Conservation (phyloP, 2,888 invertebrate genomes). For the Patella caerulea region DNA sequence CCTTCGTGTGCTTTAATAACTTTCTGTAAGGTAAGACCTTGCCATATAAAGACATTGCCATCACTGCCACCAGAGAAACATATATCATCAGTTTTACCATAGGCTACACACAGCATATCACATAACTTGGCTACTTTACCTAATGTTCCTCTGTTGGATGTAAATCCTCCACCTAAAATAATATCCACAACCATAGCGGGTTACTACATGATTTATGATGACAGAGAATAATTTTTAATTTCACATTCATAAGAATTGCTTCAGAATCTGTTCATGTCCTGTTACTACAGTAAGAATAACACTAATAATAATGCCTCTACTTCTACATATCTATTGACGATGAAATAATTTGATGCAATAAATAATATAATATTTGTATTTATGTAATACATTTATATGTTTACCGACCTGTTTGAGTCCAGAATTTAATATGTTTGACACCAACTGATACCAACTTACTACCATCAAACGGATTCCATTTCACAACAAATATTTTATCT, state of each 20-base stretch:
- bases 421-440: conserved; percentile 73
- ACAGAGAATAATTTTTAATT: no score
- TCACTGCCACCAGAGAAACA: conserved; percentile 71
- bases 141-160: conserved; percentile 70
- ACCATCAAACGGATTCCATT: conserved; percentile 71
- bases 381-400: no score
- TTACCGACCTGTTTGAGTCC: conserved; percentile 70
- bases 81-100: conserved; percentile 65
- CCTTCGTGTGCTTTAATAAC: conserved; percentile 72
- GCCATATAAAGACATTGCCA: conserved; percentile 71
- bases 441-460: conserved; percentile 71
- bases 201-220: no score
- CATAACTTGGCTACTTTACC: conserved; percentile 70
- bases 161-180: conserved; percentile 70
- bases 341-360: no score
- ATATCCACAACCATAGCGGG: not conserved
- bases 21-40: conserved; percentile 62
- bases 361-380: no score
- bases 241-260: no score
- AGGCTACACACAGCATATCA: conserved; percentile 71
- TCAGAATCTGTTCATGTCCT: no score
- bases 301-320: no score
- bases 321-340: no score
- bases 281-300: no score
- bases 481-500: conserved; percentile 72